Evolutionary conservation across 2,113 vertebrate genomes (phyloP).

Genomic region (Symphodus melops): DNA sequence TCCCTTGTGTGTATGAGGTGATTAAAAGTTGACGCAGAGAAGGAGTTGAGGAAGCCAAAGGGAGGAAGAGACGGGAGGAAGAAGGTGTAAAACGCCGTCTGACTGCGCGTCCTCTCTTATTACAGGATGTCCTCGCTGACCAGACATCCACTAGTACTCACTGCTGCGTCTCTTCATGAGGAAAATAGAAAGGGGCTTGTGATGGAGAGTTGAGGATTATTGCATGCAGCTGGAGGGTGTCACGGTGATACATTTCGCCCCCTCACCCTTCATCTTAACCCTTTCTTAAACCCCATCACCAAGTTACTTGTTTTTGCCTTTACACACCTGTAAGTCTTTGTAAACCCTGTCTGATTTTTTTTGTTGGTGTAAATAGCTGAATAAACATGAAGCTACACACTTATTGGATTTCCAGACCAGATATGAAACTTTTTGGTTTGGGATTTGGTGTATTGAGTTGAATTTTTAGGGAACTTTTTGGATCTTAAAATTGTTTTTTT

Average conservation of each 20-base stretch:
- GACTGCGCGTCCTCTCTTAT: constrained; percentile 74
- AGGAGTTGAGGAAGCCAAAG: constrained; percentile 47
- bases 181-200: constrained; percentile 51
- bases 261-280: constrained; percentile 54
- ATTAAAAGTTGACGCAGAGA: constrained; percentile 50
- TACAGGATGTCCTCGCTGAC: constrained; percentile 72
- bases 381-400: constrained; percentile 3
- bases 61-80: constrained; percentile 56
- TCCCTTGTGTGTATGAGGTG: constrained; percentile 56
- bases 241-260: constrained; percentile 59
- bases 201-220: constrained; percentile 62
- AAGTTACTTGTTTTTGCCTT: constrained; percentile 25
- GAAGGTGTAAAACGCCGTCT: constrained; percentile 80
- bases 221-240: constrained; percentile 71
- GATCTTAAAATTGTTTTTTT: no score
- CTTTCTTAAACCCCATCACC: constrained; percentile 42
- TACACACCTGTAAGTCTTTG: constrained; percentile 38
- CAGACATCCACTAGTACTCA: constrained; percentile 53
- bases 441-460: no score
- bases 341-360: constrained; percentile 26
- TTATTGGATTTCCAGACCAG: background rate
- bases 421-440: background rate
- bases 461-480: no score
- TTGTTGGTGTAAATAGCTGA: constrained; percentile 14
- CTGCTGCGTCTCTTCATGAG: constrained; percentile 41